phyloP scores from a whole-genome alignment of 2,888 invertebrate species.

The Barypeithes pellucidus region DNA sequence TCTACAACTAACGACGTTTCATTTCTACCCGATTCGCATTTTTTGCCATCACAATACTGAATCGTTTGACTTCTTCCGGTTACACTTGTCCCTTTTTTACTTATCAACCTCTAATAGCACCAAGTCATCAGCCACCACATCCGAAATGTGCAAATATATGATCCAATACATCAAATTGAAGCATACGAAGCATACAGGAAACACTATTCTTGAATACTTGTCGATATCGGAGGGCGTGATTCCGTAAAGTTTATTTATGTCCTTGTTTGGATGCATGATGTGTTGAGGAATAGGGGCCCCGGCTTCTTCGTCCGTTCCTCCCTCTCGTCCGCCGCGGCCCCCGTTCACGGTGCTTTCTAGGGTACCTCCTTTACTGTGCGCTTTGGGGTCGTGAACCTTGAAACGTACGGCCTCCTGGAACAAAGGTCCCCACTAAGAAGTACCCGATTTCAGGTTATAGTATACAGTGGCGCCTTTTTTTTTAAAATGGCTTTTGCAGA shows the following conservation, averaged over 20 bases:
- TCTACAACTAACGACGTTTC: neutral
- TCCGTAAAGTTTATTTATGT: slow-evolving; percentile 92
- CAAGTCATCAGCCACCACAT: slow-evolving; percentile 95
- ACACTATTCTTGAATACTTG: slow-evolving; percentile 98
- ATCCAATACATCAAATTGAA: slow-evolving; percentile 99
- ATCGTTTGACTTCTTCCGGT: neutral
- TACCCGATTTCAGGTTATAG: slow-evolving; percentile 66
- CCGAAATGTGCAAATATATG: slow-evolving; percentile 96
- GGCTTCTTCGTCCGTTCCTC: slow-evolving; percentile 77
- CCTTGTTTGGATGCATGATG: slow-evolving; percentile 91
- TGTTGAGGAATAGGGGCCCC: slow-evolving; percentile 81
- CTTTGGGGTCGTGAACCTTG: slow-evolving; percentile 95
- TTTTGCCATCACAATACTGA: neutral
- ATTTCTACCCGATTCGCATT: neutral
- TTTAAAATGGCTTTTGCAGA: too few relatives aligned
- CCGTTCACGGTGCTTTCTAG: slow-evolving; percentile 94
- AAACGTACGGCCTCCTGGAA: slow-evolving; percentile 93
- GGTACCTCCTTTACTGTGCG: slow-evolving; percentile 93
- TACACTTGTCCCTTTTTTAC: slow-evolving; percentile 67
- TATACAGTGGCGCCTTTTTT: too few relatives aligned
- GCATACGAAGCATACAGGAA: slow-evolving; percentile 95
- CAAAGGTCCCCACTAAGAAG: slow-evolving; percentile 77
- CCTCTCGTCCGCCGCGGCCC: slow-evolving; percentile 77
- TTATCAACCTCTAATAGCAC: slow-evolving; percentile 84
- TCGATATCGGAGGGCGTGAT: slow-evolving; percentile 98